Percentiles rank a stretch among this genome's conserved stretches.
These are phyloP conservation scores for Capreolus pygargus DNA, from an alignment of 2,113 vertebrate genomes.

Conservation along the genomic window DNA sequence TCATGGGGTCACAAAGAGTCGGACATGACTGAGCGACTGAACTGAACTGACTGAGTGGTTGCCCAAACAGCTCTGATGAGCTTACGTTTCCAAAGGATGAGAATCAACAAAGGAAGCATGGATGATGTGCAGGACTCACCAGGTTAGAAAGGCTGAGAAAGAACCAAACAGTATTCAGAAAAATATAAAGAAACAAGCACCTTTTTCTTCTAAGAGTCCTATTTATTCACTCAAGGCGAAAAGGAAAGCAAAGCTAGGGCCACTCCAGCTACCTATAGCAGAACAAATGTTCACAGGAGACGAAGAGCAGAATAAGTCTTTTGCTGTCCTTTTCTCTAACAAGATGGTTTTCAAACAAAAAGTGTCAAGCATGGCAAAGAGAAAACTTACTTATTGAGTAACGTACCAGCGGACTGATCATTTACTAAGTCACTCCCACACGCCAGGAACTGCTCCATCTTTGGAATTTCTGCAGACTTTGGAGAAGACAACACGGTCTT, in stretches of 20 bases:
- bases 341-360: constrained; percentile 5
- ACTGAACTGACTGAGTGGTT: not conserved
- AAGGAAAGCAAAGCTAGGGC: not conserved
- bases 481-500: not conserved
- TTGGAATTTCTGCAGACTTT: not conserved
- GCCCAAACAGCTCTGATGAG: not conserved
- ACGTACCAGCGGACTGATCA: not conserved
- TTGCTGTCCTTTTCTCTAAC: not conserved
- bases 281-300: not conserved
- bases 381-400: not conserved
- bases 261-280: not conserved
- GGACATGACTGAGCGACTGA: not conserved
- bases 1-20: fast-evolving
- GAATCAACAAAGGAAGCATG: not conserved
- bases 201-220: not conserved
- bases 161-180: not conserved
- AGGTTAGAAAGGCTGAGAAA: not conserved
- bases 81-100: not conserved
- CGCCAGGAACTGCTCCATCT: not conserved
- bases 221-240: not conserved
- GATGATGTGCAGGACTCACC: not conserved
- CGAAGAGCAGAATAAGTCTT: not conserved
- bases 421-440: not conserved
- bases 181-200: not conserved
- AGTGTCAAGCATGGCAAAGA: not conserved